phyloP scores from a whole-genome alignment of 35 echinoderm and acorn worm genomes.

The Lytechinus pictus region DNA sequence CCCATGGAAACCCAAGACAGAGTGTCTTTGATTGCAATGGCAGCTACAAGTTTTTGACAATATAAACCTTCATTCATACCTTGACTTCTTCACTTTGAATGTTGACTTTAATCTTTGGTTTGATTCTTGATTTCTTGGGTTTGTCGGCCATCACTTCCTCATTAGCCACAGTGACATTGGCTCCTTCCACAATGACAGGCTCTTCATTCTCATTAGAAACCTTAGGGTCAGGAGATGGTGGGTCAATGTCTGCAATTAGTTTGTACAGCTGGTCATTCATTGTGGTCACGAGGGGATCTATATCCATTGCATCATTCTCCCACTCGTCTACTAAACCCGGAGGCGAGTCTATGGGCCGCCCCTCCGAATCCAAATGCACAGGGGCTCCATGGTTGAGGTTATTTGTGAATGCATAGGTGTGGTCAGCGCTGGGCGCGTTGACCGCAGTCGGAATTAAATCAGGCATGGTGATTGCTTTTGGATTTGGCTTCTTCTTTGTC shows the following conservation, averaged over 20 bases:
- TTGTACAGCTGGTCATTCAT: slow-evolving; percentile 68
- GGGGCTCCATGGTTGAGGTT: neutral
- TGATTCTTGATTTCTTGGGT: neutral
- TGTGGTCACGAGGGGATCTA: slow-evolving; percentile 61
- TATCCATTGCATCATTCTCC: slow-evolving; percentile 56
- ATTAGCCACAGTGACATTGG: neutral
- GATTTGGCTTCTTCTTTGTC: slow-evolving; percentile 1
- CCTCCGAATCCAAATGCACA: slow-evolving; percentile 70
- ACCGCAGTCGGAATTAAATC: neutral
- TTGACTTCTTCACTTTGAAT: slow-evolving; percentile 16
- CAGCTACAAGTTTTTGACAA: neutral
- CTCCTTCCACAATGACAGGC: neutral
- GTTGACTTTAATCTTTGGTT: neutral
- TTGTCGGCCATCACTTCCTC: neutral
- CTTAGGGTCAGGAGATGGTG: neutral
- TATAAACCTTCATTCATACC: slow-evolving; percentile 6
- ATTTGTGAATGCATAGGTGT: slow-evolving; percentile 80
- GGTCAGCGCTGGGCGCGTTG: slow-evolving; percentile 70
- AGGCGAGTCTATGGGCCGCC: slow-evolving; percentile 57
- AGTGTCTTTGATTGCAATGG: neutral
- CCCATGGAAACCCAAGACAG: too few relatives aligned
- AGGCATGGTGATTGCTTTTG: neutral
- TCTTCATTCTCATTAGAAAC: slow-evolving; percentile 38
- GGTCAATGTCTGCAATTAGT: slow-evolving; percentile 65
- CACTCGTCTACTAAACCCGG: slow-evolving; percentile 54